Conservation (phyloP, 2,113 vertebrate species). For the Gracilinanus agilis region DNA sequence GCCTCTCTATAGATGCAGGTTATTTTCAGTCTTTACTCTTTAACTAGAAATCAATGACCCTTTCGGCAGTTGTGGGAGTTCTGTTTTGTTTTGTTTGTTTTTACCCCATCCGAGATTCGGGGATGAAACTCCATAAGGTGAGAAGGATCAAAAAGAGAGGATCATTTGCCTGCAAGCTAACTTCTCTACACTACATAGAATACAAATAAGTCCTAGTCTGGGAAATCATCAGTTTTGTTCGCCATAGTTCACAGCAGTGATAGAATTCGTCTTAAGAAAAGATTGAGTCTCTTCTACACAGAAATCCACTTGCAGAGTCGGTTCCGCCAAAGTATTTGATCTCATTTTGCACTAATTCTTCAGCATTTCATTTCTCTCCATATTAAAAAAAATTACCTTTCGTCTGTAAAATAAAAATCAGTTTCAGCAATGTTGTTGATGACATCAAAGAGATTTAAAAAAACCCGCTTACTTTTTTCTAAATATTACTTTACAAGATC, state of each 20-base stretch:
- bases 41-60: conserved; percentile 60
- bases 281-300: not conserved
- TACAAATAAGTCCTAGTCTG: not conserved
- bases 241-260: not conserved
- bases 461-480: not conserved
- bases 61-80: not conserved
- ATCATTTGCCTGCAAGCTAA: not conserved
- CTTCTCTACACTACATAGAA: not conserved
- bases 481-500: not conserved
- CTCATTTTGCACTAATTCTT: not conserved
- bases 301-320: not conserved
- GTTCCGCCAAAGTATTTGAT: not conserved
- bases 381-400: not conserved
- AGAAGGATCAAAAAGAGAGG: not conserved
- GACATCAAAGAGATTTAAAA: not conserved
- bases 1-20: not conserved
- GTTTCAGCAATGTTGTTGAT: not conserved
- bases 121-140: not conserved
- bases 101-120: not conserved
- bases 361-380: not conserved
- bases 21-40: conserved; percentile 33
- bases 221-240: not conserved
- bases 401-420: not conserved
- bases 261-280: not conserved
- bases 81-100: not conserved